A percentile compares a stretch with the other conserved stretches of the same genome.
These are phyloP conservation scores for Sparidentex hasta DNA, from an alignment of 2,797 vertebrate genomes.

Conservation along the genomic window DNA sequence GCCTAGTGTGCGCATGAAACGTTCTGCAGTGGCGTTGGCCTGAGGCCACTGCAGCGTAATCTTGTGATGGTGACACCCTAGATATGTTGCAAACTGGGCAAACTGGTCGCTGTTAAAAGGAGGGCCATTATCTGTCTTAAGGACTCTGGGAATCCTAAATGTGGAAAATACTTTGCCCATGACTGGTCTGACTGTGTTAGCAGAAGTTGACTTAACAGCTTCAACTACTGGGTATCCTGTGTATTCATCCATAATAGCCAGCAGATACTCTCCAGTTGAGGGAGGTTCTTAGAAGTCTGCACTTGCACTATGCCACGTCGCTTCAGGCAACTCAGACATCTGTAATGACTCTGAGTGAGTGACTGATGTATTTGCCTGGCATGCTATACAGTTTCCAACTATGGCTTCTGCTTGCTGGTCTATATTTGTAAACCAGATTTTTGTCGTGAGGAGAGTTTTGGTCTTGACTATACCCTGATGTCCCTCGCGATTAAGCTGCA, in stretches of 20 bases:
- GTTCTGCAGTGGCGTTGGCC: conserved; percentile 36
- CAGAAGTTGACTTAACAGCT: conserved; percentile 12
- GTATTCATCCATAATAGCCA: conserved; percentile 41
- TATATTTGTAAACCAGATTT: conserved; percentile 46
- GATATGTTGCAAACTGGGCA: conserved; percentile 6
- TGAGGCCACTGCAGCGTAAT: conserved; percentile 42
- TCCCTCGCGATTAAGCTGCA: conserved; percentile 34
- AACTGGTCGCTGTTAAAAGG: conserved; percentile 44
- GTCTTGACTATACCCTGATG: conserved; percentile 25
- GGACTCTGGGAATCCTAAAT: conserved; percentile 33
- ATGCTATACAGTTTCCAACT: conserved; percentile 25
- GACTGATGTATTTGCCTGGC: conserved; percentile 25
- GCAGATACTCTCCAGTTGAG: conserved; percentile 32
- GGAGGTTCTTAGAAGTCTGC: conserved; percentile 52
- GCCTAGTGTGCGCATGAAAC: conserved; percentile 32
- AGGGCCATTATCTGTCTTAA: conserved; percentile 49
- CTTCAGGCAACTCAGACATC: conserved; percentile 39
- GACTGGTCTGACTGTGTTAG: conserved; percentile 23
- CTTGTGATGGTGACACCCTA: conserved; percentile 10
- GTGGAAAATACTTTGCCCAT: conserved; percentile 36
- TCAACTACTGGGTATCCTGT: conserved; percentile 31
- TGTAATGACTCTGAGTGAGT: conserved; percentile 13
- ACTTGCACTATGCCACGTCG: conserved; percentile 12
- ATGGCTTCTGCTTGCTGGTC: conserved; percentile 28
- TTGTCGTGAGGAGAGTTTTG: conserved; percentile 22